Evolutionary conservation across 2,113 vertebrate species (phyloP).

Genomic region (Notothenia coriiceps): DNA sequence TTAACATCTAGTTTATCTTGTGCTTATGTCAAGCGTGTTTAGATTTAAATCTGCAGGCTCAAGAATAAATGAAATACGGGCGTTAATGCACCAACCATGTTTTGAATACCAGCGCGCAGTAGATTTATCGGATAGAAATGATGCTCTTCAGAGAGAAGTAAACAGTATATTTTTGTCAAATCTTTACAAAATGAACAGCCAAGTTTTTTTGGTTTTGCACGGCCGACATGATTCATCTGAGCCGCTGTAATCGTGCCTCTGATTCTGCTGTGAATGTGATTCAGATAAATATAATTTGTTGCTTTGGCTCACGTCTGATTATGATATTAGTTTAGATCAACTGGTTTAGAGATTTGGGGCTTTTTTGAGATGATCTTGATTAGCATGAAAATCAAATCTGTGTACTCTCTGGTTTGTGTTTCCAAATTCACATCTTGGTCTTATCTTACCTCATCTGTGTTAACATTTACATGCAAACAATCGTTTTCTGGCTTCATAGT

Average conservation of each 20-base stretch:
- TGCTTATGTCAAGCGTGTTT: slow-evolving; percentile 19
- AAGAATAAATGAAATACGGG: slow-evolving; percentile 33
- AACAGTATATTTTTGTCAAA: not conserved
- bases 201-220: slow-evolving; percentile 16
- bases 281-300: slow-evolving; percentile 42
- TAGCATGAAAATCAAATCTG: slow-evolving; percentile 30
- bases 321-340: slow-evolving; percentile 49
- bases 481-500: not conserved
- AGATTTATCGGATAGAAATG: not conserved
- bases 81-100: slow-evolving; percentile 8
- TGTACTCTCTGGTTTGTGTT: slow-evolving; percentile 6
- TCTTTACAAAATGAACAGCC: slow-evolving; percentile 10
- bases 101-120: not conserved
- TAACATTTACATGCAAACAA: slow-evolving; percentile 10
- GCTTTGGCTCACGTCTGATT: slow-evolving; percentile 28
- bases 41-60: slow-evolving; percentile 24
- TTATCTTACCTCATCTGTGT: slow-evolving; percentile 32
- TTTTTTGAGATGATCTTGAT: slow-evolving; percentile 27
- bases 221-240: slow-evolving; percentile 41
- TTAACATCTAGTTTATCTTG: slow-evolving; percentile 32
- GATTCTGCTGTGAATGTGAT: slow-evolving; percentile 19
- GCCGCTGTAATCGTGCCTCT: slow-evolving; percentile 33
- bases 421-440: slow-evolving; percentile 4
- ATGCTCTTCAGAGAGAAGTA: not conserved
- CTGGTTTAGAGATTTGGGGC: slow-evolving; percentile 36